Evolutionary conservation across 2,888 invertebrate genomes (phyloP), one percentile per base, ranked within the genome.

Genomic region (Lasioglossum morio): DNA sequence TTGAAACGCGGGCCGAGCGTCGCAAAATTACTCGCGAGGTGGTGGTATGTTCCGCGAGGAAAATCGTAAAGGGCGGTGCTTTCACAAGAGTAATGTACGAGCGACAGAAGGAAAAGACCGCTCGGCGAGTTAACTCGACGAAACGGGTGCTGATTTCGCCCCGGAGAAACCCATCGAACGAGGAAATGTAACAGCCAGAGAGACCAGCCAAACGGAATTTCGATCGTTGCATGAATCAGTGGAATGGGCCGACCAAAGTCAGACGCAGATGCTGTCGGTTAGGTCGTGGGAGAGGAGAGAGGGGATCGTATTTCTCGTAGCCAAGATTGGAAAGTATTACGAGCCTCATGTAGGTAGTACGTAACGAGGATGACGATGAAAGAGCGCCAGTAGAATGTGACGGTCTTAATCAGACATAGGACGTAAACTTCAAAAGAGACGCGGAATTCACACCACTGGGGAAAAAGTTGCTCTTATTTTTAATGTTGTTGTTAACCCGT

Each of bases 21-120:
- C 34, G 60, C 60, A 63, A 46, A 72, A 66, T 72, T 66, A 40
- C 76, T 43, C 19, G 23, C n/a, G 60, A 53, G 23, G 1, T 3
- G 23, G 53, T 46, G 16, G 53, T 34, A 72, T 19, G 30, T 63
- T 72, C 53, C 53, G 63, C 23, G 48, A 37, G 66, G 14, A 53
- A 57, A 82, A 76, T 82, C 63, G 75, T 48, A 43, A 37, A 63
- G 53, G 72, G 46, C 4, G 73, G 5, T 30, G 53, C 23, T 37
- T 80, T 46, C 77, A 34, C n/a, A 72, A 34, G 4, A 37, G 70
- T 70, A 77, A 84, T 84, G 77, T 84, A 84, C 84, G 81, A 74
- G 40, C 37, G 30, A 60, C 40, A 7, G 77, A 53, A 70, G 74
- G 73, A 43, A 60, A 84, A 46, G 30, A 57, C 66, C 23, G 76